These are phyloP conservation scores for Crossaster papposus DNA, from an alignment of 53 echinoderm and acorn worm species.

Conservation along the genomic window DNA sequence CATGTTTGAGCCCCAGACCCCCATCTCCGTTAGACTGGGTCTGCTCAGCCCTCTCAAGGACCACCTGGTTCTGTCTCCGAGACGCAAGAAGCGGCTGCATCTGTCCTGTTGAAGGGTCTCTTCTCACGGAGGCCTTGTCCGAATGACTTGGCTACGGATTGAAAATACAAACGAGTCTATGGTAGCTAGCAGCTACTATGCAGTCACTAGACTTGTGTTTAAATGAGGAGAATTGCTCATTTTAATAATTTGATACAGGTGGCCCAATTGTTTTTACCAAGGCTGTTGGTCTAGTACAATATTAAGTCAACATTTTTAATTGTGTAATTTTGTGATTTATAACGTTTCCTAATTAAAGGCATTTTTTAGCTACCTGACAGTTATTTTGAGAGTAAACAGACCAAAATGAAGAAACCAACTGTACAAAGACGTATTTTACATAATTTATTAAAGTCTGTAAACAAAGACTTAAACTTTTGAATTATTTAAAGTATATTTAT, in stretches of 20 bases:
- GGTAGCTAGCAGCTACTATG: too few species aligned
- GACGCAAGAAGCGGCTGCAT: slow-evolving; percentile 50
- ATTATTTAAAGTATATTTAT: not conserved
- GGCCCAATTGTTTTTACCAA: too few species aligned
- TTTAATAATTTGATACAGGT: too few species aligned
- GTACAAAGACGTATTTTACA: not conserved
- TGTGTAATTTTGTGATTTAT: too few species aligned
- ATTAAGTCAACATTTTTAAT: too few species aligned
- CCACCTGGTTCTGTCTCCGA: slow-evolving; percentile 66
- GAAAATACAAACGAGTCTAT: too few species aligned
- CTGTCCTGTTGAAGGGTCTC: slow-evolving; percentile 38
- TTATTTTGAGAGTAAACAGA: not conserved
- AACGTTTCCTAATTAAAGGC: too few species aligned
- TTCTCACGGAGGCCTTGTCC: too few species aligned
- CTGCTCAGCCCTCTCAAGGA: slow-evolving; percentile 64
- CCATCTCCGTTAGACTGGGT: slow-evolving; percentile 62
- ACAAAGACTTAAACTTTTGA: not conserved
- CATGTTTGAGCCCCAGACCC: slow-evolving; percentile 68
- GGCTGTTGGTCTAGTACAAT: too few species aligned
- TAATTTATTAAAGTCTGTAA: not conserved
- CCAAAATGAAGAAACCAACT: not conserved
- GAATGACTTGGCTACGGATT: too few species aligned
- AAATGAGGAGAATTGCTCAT: too few species aligned
- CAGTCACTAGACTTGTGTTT: too few species aligned
- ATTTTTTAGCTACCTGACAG: not conserved